These are phyloP conservation scores for Setophaga kirtlandii DNA, from an alignment of 2,113 vertebrate species.

Conservation along the genomic window DNA sequence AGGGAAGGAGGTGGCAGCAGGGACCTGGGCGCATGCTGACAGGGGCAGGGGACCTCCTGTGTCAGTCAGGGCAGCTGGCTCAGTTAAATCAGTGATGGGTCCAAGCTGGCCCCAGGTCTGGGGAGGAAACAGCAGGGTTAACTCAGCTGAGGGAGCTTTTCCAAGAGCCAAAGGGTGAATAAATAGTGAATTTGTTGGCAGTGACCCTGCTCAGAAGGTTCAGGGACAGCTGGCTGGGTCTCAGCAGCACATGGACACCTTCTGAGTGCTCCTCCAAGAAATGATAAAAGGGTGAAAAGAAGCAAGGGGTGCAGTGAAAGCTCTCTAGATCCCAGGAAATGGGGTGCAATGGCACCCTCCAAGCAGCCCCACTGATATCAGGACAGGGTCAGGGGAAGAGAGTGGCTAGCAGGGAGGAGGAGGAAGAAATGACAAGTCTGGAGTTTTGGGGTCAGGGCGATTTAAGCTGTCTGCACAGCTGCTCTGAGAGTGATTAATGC, in stretches of 20 bases:
- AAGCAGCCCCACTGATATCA: not conserved
- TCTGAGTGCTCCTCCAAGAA: not conserved
- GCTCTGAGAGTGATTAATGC: constrained; percentile 40
- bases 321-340: not conserved
- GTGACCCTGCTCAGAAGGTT: not conserved
- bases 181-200: not conserved
- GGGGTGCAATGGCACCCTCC: not conserved
- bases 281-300: not conserved
- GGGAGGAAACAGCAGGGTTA: not conserved
- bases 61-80: not conserved
- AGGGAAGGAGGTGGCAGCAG: not conserved
- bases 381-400: not conserved
- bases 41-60: not conserved
- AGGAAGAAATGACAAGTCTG: constrained; percentile 3
- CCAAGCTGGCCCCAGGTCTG: not conserved
- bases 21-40: not conserved
- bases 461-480: constrained; percentile 5
- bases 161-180: not conserved
- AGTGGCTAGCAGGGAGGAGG: not conserved
- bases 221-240: not conserved
- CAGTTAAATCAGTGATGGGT: not conserved
- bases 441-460: not conserved
- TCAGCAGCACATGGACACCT: not conserved
- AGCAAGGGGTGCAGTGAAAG: not conserved
- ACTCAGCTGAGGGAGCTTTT: not conserved